Base-by-base conservation (phyloP, 2,113 vertebrate species). In the Istiophorus platypterus region DNA sequence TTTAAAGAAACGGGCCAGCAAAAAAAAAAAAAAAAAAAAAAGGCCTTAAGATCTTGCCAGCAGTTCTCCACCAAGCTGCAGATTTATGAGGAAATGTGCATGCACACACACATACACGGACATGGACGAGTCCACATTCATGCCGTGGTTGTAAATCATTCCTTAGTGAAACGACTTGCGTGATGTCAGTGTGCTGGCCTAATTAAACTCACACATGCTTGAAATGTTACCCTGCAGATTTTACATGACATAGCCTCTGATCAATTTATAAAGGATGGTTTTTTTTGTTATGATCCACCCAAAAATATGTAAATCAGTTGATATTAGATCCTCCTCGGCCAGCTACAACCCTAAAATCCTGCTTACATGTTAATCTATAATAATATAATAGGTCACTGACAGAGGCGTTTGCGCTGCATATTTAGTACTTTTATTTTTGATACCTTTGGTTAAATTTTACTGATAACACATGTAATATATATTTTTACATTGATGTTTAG, bases 151-250 rank as follows among this genome's bases (percentile, higher is more conserved):
- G 24, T 64, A 61, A 75, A 57, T 22, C 5, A 69, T 85, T 89
- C 39, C 78, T 81, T 67, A 57, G 71, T 66, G 72, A 76, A 81
- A 68, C 65, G 51, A 57, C 51, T 71, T 13, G 8, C 39, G 63
- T 85, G 80, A 82, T 62, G 75, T 81, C 83, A 85, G 76, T 45
- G 8, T 4, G 11, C 24, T 86, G 78, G 73, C 68, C 54, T 72
- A 68, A 86, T 84, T 70, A 81, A 68, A 84, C 20, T 56, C 47
- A 72, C 64, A 64, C 47, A 56, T 0, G 11, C 8, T 64, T 70
- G 26, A 86, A 41, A 64, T 68, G 22, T 42, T 56, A 45, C 13
- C 42, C 72, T 41, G 34, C 61, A 29, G 22, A 54, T 52, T 52
- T 34, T 42, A 37, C n/a, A 54, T 13, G n/a, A 56, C 26, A 26